Conservation (phyloP, 2,797 vertebrate genomes). For the Darevskia nairensis region DNA sequence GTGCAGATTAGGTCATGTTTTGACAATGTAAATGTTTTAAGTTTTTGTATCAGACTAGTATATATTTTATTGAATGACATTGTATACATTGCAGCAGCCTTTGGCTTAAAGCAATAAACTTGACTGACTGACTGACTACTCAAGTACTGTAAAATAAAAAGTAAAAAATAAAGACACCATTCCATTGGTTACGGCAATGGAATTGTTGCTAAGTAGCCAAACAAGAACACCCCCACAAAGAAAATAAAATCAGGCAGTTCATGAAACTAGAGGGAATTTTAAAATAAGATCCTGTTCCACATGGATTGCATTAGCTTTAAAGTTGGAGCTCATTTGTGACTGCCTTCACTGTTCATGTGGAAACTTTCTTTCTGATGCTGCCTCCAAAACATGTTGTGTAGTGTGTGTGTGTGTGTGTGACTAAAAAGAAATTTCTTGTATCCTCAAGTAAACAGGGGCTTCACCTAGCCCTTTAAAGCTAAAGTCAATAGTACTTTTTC, state of each 20-base stretch:
- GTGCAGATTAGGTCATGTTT: no score
- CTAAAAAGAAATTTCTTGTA: neutral
- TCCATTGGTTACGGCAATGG: no score
- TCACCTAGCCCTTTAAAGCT: neutral
- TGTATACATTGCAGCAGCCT: no score
- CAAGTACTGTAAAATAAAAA: no score
- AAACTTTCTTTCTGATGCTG: neutral
- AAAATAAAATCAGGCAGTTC: neutral
- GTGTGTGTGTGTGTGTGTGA: neutral
- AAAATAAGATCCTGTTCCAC: neutral
- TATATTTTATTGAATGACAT: no score
- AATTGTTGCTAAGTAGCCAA: neutral
- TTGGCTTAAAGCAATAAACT: no score
- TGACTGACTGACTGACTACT: no score
- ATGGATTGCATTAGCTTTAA: neutral
- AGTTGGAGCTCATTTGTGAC: neutral
- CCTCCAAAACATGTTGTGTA: neutral
- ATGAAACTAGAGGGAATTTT: neutral
- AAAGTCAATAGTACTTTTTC: neutral
- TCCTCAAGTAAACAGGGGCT: accelerated
- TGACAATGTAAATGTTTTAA: no score
- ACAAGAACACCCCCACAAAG: neutral
- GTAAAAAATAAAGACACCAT: neutral
- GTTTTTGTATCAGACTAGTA: no score
- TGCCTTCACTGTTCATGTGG: neutral